Evolutionary conservation across 2,113 vertebrate genomes (phyloP).

Genomic region (Sula dactylatra): DNA sequence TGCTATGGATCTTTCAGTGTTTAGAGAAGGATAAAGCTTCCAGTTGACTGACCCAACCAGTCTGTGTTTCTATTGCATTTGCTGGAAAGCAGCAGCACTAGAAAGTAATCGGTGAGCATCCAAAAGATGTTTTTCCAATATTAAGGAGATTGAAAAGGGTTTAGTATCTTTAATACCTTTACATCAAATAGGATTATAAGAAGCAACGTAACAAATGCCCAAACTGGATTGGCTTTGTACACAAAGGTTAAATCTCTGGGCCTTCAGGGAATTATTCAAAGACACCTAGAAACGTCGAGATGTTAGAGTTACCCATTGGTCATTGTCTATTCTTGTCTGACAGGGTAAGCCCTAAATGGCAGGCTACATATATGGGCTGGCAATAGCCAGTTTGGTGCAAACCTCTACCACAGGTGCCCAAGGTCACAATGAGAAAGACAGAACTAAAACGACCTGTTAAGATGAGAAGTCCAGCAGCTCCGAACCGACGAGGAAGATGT

Average conservation of each 20-base stretch:
- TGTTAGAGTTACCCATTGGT: background rate
- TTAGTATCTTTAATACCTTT: conserved; percentile 49
- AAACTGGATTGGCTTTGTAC: background rate
- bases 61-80: background rate
- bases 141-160: conserved; percentile 4
- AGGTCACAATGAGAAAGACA: background rate
- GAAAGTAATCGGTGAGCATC: background rate
- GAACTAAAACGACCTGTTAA: background rate
- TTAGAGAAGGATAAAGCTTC: background rate
- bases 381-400: background rate
- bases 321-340: background rate
- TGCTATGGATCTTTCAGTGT: background rate
- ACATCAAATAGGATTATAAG: conserved; percentile 33
- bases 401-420: background rate
- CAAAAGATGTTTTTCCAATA: conserved; percentile 36
- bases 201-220: conserved; percentile 1
- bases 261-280: background rate
- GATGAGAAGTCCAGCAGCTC: background rate
- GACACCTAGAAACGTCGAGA: background rate
- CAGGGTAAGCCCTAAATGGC: background rate
- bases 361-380: background rate
- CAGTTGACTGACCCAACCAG: background rate
- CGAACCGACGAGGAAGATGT: background rate
- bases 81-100: background rate
- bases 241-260: background rate